Evolutionary conservation across 2,797 vertebrate species (phyloP).

Genomic region (Lutjanus argentimaculatus): DNA sequence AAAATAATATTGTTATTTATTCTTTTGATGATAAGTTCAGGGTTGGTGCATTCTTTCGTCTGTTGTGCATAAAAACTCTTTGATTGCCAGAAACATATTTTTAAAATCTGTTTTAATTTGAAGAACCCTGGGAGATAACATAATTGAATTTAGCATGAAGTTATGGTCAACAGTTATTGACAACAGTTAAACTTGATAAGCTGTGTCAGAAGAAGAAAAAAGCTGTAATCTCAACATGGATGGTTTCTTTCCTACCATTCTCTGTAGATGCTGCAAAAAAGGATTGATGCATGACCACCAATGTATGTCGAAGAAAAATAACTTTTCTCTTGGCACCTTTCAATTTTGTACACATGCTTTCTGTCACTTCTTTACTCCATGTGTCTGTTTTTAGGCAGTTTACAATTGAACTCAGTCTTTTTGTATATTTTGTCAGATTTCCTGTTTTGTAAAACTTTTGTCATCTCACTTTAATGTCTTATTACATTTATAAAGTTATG

Average conservation of each 20-base stretch:
- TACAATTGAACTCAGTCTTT: conserved; percentile 22
- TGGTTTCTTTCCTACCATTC: not conserved
- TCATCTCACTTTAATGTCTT: conserved; percentile 17
- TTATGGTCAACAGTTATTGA: not conserved
- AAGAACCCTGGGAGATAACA: not conserved
- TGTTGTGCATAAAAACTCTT: conserved; percentile 4
- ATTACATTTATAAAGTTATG: conserved; percentile 3
- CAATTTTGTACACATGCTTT: conserved; percentile 40
- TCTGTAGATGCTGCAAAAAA: conserved; percentile 9
- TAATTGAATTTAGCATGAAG: not conserved
- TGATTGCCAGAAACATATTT: not conserved
- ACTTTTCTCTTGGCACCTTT: not conserved
- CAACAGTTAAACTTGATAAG: conserved; percentile 14
- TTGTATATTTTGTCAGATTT: conserved; percentile 57
- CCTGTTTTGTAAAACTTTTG: conserved; percentile 3
- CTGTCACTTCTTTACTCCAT: not conserved
- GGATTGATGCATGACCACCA: not conserved
- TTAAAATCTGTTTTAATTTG: not conserved
- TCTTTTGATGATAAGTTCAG: not conserved
- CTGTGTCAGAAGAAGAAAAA: not conserved
- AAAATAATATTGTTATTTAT: conserved; percentile 1
- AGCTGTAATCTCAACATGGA: not conserved
- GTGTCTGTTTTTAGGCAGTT: conserved; percentile 44
- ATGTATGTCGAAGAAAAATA: not conserved
- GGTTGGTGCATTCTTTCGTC: not conserved